Conservation (phyloP, 1,140 invertebrate genomes). For the Sarcophaga bullata region DNA sequence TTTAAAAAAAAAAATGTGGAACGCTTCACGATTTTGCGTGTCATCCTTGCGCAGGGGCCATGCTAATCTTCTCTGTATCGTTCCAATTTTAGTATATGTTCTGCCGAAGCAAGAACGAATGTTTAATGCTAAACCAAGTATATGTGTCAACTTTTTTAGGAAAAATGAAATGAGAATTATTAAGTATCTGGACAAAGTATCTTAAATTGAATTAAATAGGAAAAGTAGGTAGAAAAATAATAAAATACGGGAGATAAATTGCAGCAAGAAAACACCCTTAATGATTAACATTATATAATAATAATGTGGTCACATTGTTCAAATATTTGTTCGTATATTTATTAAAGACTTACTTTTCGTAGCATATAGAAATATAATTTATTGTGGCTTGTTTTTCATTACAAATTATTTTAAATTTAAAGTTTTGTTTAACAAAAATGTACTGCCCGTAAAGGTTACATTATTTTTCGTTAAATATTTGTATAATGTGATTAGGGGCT, state of each 20-base stretch:
- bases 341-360: neutral
- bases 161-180: neutral
- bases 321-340: neutral
- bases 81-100: constrained; percentile 83
- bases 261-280: neutral
- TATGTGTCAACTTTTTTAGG: neutral
- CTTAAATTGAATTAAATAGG: neutral
- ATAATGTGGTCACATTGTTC: neutral
- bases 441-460: too few relatives aligned
- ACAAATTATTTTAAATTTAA: too few relatives aligned
- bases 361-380: too few relatives aligned
- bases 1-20: constrained; percentile 76
- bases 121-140: neutral
- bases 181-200: neutral
- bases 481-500: too few relatives aligned
- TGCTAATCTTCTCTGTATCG: constrained; percentile 70
- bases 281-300: too few relatives aligned
- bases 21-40: constrained; percentile 92
- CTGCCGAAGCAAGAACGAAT: constrained; percentile 62
- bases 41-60: constrained; percentile 93
- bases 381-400: too few relatives aligned
- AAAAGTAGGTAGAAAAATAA: neutral
- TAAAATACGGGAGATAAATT: neutral
- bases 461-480: too few relatives aligned
- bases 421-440: too few relatives aligned